Percentiles rank a stretch among this genome's conserved stretches.
phyloP scores from a whole-genome alignment of 2,797 vertebrate species.

The Sebastolobus altivelis region DNA sequence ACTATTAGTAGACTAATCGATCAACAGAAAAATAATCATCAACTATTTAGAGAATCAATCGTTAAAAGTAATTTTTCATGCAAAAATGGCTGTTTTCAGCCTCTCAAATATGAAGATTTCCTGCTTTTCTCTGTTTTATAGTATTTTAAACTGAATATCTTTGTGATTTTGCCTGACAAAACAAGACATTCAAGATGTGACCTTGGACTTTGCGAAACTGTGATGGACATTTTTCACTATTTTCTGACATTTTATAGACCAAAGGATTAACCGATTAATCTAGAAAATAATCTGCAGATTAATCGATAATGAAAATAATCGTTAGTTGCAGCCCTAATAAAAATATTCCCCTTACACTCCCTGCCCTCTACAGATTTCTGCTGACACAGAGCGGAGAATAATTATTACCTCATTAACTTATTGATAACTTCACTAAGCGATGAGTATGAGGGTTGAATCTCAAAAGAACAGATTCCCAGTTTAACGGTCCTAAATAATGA shows the following conservation, averaged over 20 bases:
- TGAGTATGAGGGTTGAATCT: not conserved
- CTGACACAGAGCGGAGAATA: no score
- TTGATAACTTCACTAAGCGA: not conserved
- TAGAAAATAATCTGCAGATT: no score
- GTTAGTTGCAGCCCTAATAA: not conserved
- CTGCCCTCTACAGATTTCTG: not conserved
- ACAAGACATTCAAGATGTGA: no score
- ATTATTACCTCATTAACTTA: no score
- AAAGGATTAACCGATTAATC: no score
- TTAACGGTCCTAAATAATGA: not conserved
- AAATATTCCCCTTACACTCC: not conserved
- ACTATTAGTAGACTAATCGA: not conserved
- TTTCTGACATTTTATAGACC: not conserved
- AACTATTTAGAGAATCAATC: not conserved
- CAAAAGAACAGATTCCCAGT: not conserved
- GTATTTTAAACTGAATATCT: not conserved
- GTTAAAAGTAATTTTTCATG: not conserved
- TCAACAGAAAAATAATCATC: not conserved
- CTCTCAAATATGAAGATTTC: not conserved
- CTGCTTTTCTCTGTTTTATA: not conserved
- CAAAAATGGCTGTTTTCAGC: not conserved
- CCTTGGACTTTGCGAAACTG: no score
- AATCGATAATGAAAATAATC: not conserved
- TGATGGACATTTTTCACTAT: not conserved
- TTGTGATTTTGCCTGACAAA: no score